Base-by-base conservation (phyloP, 1,140 invertebrate genomes). In the Limonius californicus region DNA sequence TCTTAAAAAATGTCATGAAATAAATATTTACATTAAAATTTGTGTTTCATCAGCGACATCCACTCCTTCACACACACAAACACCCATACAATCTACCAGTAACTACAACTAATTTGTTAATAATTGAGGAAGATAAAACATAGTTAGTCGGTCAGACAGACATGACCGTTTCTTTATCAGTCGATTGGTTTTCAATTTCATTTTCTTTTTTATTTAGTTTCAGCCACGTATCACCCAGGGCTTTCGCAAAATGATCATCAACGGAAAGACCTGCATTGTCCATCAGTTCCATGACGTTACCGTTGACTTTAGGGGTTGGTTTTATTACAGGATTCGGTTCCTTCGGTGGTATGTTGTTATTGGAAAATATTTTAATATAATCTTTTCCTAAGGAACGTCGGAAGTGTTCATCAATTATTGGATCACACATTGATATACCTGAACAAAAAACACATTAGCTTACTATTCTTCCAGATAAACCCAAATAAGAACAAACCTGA, bases 161-260 rank as follows among this genome's bases (percentile, higher is more conserved):
- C 3, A 55, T 23, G 2, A 55, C 53, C 20, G 53, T 16, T 55
- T 32, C 53, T 19, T 55, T 55, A 30, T 55, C 53, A 16, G 53
- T 30, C 14, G 53, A 23, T 14, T 55, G 6, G 30, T 15, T 16
- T 12, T 55, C 53, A 55, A 6, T 16, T 12, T 55, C 53, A 14
- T 39, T 39, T 42, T 74, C 71, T 66, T 75, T 74, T 54, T 74
- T 71, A 53, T 74, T 76, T 65, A 98, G 82, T 77, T 91, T 89
- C 60, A 88, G 84, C 94, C 94, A 98, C 0, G 92, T 96, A 63
- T 95, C 92, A 0, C 94, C 94, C 3, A 97, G 81, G 1, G 95
- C 94, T 82, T 97, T 97, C 11, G 94, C 92, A 78, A 97, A 97
- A 74, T 98, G 95, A 76, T 97, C 95, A 79, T 98, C 95, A 14